Evolutionary conservation across 2,113 vertebrate genomes (phyloP).

Genomic region (Xiphophorus hellerii): DNA sequence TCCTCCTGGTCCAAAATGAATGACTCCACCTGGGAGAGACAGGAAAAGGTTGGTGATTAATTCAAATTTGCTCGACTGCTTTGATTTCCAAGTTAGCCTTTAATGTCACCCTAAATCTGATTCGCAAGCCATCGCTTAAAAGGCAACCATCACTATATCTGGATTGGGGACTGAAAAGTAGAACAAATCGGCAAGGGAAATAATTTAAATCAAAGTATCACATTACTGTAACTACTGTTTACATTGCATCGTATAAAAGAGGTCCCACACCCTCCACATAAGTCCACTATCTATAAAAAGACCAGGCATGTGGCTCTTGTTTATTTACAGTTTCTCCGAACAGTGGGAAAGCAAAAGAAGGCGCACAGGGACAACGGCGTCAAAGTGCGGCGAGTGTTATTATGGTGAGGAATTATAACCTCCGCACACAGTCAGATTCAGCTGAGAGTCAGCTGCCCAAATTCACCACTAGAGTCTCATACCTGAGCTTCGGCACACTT

Average conservation of each 20-base stretch:
- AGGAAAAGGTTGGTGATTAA: constrained; percentile 5
- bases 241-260: constrained; percentile 12
- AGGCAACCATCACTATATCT: neutral
- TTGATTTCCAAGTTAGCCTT: neutral
- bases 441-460: constrained; percentile 64
- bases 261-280: neutral
- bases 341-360: constrained; percentile 23
- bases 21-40: constrained; percentile 88
- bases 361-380: constrained; percentile 29
- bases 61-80: neutral
- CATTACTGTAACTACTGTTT: constrained; percentile 6
- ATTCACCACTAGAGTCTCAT: constrained; percentile 27
- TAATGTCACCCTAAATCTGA: neutral
- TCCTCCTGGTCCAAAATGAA: constrained; percentile 99
- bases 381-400: constrained; percentile 35
- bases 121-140: neutral
- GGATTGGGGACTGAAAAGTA: neutral
- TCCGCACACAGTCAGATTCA: constrained; percentile 48
- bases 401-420: constrained; percentile 42
- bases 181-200: neutral
- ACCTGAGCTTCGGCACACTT: constrained; percentile 37
- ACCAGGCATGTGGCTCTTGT: constrained; percentile 24
- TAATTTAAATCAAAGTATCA: neutral
- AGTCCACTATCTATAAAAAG: constrained; percentile 38
- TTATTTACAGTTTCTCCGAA: constrained; percentile 54